Conservation (phyloP, 1,140 invertebrate genomes). For the Drosophila nigrodunni region DNA sequence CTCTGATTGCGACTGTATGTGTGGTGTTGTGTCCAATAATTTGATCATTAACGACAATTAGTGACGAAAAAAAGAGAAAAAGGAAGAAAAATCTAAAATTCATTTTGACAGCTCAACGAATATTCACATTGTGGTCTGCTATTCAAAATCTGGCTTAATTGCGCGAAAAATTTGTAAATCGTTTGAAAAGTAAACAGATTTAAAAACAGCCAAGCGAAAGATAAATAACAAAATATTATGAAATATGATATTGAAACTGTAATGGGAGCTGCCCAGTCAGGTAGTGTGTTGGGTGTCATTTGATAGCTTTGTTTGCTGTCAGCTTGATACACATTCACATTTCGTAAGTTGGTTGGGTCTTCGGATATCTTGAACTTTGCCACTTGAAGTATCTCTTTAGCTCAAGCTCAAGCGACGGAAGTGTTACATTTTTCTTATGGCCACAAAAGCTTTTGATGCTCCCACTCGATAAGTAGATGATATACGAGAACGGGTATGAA, state of each 20-base stretch:
- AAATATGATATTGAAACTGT: constrained; percentile 37
- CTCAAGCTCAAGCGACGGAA: constrained; percentile 45
- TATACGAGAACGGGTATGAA: constrained; percentile 21
- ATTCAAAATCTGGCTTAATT: constrained; percentile 53
- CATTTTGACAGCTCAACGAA: constrained; percentile 54
- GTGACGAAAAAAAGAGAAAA: constrained; percentile 23
- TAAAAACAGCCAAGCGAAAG: constrained; percentile 11
- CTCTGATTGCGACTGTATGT: constrained; percentile 12
- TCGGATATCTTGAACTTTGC: constrained; percentile 25
- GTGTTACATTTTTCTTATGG: constrained; percentile 50
- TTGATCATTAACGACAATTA: constrained; percentile 64
- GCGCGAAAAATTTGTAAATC: constrained; percentile 46
- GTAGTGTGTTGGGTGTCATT: constrained; percentile 21
- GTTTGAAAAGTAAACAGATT: constrained; percentile 15
- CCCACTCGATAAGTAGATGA: constrained; percentile 53
- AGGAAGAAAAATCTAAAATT: constrained; percentile 36
- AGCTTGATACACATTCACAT: constrained; percentile 15
- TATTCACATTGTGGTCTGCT: constrained; percentile 40
- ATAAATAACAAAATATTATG: constrained; percentile 21
- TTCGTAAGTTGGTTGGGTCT: constrained; percentile 6
- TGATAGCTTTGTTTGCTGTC: constrained; percentile 31
- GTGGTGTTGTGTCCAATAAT: constrained; percentile 43
- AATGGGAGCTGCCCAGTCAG: constrained; percentile 26
- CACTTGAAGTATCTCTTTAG: constrained; percentile 13
- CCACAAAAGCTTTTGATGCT: constrained; percentile 39